Evolutionary conservation across 2,797 vertebrate genomes (phyloP), one percentile per base, ranked within the genome.

Genomic region (Cossypha dichroa): DNA sequence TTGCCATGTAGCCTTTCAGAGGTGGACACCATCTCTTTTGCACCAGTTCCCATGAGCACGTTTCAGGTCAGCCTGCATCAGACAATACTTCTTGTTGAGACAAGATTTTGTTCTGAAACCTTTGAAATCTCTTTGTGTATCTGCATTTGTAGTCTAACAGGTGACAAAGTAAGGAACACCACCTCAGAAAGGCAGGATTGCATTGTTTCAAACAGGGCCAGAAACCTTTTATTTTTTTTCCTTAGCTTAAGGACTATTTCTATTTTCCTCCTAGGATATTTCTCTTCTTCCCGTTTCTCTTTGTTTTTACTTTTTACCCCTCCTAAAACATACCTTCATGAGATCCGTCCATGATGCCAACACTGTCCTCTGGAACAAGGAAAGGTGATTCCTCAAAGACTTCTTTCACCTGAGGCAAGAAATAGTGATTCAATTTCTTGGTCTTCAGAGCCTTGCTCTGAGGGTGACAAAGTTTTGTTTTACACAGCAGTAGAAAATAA

Each of bases 321-420:
- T 91, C 49, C 80, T 91, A 76, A 81, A 78, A 87, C 25, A 0
- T 92, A 99, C 99, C 99, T 99, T 99, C 99, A 91, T 99, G 98
- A 73, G 98, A 98, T 93, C 99, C 99, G 0, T 99, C 99, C 99
- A 99, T 99, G 96, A 99, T 99, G 96, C 98, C 98, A 94, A 99
- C 99, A 48, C 99, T 99, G 96, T 99, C 98, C 74, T 98, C 96
- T 93, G 99, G 99, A 96, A 99, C 98, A 88, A 98, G 98, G 98
- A 99, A 99, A 49, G 99, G 99, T 51, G 99, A 99, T 67, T 99
- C 98, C 16, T 98, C 98, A 97, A 99, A 99, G 74, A 99, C 98
- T 19, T 98, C 98, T 95, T 95, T 97, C 75, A 99, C 99, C 99
- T 99, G 92, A 92, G 88, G 54, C 68, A 92, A 73, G 16, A 87